Percentiles rank a stretch among this genome's conserved stretches.
These are phyloP conservation scores for Diphyllodes magnificus DNA, from an alignment of 2,113 vertebrate species.

Conservation along the genomic window DNA sequence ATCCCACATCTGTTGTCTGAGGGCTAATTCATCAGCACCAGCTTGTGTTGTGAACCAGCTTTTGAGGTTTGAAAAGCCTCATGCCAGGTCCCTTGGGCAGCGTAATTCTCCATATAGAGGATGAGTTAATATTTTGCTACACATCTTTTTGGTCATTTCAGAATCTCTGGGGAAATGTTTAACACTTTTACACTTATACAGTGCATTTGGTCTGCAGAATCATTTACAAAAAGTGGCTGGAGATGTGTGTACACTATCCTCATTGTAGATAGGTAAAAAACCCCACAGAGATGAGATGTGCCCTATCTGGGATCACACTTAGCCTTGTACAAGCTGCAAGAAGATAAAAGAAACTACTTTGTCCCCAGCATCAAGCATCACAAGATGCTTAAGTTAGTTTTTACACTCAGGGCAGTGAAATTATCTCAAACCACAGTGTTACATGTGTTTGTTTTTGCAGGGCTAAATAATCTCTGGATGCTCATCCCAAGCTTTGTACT, in stretches of 20 bases:
- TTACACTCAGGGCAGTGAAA: neutral
- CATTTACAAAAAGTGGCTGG: neutral
- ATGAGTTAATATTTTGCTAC: neutral
- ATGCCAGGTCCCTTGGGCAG: rapidly evolving
- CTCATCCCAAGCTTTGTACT: neutral
- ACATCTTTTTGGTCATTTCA: neutral
- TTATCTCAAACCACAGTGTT: neutral
- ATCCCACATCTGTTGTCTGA: neutral
- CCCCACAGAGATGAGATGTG: neutral
- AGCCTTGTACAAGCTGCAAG: neutral
- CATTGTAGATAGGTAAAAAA: neutral
- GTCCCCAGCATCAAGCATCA: neutral
- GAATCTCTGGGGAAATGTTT: neutral
- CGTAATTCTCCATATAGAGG: neutral
- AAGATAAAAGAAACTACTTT: neutral
- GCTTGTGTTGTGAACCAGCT: neutral
- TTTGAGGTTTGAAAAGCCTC: neutral
- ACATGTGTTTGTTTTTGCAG: neutral
- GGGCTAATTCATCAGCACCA: neutral
- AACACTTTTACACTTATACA: neutral
- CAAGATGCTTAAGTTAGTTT: neutral
- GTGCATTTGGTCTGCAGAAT: neutral
- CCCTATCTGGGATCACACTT: neutral
- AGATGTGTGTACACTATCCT: neutral
- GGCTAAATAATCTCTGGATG: neutral